Evolutionary conservation across 2,888 invertebrate species (phyloP).

Genomic region (Leptopilina myrica): DNA sequence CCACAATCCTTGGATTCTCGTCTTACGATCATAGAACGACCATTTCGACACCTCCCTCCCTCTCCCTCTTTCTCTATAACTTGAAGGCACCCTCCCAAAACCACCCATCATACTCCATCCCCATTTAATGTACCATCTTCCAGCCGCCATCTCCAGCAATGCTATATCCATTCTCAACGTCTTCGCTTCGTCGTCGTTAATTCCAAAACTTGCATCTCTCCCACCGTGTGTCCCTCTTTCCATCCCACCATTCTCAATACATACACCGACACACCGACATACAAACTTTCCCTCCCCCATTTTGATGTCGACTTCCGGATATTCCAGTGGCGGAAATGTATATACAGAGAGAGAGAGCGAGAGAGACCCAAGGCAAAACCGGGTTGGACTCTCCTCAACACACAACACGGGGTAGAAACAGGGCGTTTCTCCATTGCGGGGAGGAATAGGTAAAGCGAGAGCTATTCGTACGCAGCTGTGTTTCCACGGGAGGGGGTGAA

Average conservation of each 20-base stretch:
- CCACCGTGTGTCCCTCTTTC: not conserved
- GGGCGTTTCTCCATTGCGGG: conserved; percentile 53
- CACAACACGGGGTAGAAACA: conserved; percentile 30
- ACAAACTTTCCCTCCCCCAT: not conserved
- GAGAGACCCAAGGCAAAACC: not conserved
- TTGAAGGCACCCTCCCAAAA: conserved; percentile 37
- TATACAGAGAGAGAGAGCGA: not conserved
- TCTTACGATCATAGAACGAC: conserved; percentile 42
- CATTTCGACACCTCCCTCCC: conserved; percentile 41
- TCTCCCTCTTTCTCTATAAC: conserved; percentile 21
- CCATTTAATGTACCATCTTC: conserved; percentile 30
- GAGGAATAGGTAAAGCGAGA: conserved; percentile 53
- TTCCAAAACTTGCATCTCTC: conserved; percentile 43
- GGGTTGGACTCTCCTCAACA: conserved; percentile 1
- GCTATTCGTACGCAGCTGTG: conserved; percentile 70
- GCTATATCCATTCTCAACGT: conserved; percentile 40
- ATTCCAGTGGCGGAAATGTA: conserved; percentile 19
- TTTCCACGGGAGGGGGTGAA: too few species aligned
- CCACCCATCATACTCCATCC: conserved; percentile 41
- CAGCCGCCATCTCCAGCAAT: conserved; percentile 38
- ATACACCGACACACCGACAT: not conserved
- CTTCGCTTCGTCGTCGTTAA: conserved; percentile 42
- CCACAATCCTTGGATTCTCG: conserved; percentile 40
- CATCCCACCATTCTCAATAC: not conserved
- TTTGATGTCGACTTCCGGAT: conserved; percentile 16